Base-by-base conservation (phyloP, 2,797 vertebrate genomes). In the Menidia menidia region DNA sequence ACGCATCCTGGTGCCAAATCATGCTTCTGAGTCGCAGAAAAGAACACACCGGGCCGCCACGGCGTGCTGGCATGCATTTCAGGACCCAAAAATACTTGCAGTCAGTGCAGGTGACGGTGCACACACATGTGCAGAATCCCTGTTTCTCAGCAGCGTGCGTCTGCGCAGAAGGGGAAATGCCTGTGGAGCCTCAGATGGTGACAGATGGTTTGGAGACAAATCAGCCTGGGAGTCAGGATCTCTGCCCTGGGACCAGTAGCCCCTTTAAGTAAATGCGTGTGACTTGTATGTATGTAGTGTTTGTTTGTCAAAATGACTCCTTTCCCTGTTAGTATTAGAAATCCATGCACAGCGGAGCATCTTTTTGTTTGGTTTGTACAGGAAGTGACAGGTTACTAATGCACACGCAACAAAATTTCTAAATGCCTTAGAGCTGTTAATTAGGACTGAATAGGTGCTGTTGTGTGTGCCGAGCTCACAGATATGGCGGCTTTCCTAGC, bases 191-290 rank as follows among this genome's bases (percentile, higher is more conserved):
- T 92, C 89, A 86, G 87, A 91, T 88, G 81, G 91, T 84, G 86
- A 93, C 93, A 95, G 93, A 94, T 95, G 94, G 94, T 83, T 81
- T 61, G 52, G 78, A 92, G 85, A 92, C 85, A 90, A 89, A 89
- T 81, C 84, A 81, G 83, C 78, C 87, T 81, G 82, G 82, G 90
- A 91, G 83, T 92, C 88, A 81, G 88, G 85, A 91, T 90, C 89
- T 90, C 71, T 88, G 84, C 73, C 88, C 76, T 80, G 76, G 60
- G 71, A 84, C 65, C 33, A 68, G 73, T 50, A 51, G 51, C 51
- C 63, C 53, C 66, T 80, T 73, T 77, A 67, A 57, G 55, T 63
- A 35, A 56, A 39, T 68, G 53, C 74, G 68, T 60, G 60, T 74
- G 9, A n/a, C 1, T 39, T 55, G 33, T 64, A 10, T 72, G 9